These are phyloP conservation scores for Exaiptasia diaphana DNA, from an alignment of 64 coral and sea anemone genomes.

Conservation along the genomic window DNA sequence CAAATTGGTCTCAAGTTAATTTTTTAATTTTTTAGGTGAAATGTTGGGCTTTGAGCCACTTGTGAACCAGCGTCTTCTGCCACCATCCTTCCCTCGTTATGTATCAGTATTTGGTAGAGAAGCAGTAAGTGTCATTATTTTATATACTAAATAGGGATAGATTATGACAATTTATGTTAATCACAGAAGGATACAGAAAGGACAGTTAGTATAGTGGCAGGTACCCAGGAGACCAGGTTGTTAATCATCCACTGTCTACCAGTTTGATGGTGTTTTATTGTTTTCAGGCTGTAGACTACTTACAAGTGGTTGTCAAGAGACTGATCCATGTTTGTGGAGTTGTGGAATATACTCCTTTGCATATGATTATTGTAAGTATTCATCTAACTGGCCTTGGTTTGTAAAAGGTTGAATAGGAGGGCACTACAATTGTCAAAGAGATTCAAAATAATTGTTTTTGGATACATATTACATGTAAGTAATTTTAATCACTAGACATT, in stretches of 20 bases:
- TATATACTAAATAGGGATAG: neutral
- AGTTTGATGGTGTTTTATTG: neutral
- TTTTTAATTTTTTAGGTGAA: conserved; percentile 20
- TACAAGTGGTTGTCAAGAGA: conserved; percentile 74
- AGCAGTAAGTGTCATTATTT: conserved; percentile 11
- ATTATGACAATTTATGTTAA: neutral
- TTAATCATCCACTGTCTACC: too few species aligned
- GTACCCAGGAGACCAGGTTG: too few species aligned
- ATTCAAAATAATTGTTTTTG: neutral
- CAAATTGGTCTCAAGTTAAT: too few species aligned
- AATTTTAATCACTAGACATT: neutral
- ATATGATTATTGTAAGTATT: conserved; percentile 79
- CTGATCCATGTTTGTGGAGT: conserved; percentile 75
- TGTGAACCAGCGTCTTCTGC: conserved; percentile 87
- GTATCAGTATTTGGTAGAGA: conserved; percentile 73
- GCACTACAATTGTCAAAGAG: neutral
- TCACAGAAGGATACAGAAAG: neutral
- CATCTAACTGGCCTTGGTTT: neutral
- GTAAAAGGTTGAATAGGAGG: too few species aligned
- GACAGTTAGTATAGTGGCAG: neutral
- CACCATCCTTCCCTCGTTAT: conserved; percentile 93
- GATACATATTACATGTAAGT: neutral
- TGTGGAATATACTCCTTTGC: conserved; percentile 62
- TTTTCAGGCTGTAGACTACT: conserved; percentile 78
- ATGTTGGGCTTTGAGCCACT: conserved; percentile 98